These are phyloP conservation scores for Acanthacorydalis orientalis DNA, from an alignment of 2,888 invertebrate genomes.

Conservation along the genomic window DNA sequence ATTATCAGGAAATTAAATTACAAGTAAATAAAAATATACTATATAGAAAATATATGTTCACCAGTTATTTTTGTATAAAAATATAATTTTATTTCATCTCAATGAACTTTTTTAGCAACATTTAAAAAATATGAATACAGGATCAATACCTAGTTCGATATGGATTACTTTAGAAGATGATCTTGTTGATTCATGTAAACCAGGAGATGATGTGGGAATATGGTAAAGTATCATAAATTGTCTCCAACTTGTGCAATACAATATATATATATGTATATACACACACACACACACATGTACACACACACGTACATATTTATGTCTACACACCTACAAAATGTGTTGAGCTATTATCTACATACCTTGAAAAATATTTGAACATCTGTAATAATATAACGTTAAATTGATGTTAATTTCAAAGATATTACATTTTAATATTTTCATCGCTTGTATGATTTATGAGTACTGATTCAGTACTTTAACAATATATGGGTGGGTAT, in stretches of 20 bases:
- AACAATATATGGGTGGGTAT: too few relatives aligned
- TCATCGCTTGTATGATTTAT: too few relatives aligned
- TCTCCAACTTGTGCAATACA: neutral
- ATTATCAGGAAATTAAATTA: conserved; percentile 76
- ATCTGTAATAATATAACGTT: too few relatives aligned
- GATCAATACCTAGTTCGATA: conserved; percentile 58
- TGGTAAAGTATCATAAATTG: conserved; percentile 35
- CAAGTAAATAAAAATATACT: conserved; percentile 30
- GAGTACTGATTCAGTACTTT: too few relatives aligned
- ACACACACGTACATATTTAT: conserved; percentile 1
- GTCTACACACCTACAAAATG: too few relatives aligned
- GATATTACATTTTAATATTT: too few relatives aligned
- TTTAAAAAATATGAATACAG: conserved; percentile 50
- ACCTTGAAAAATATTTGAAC: too few relatives aligned
- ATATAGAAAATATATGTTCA: neutral
- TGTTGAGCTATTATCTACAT: too few relatives aligned
- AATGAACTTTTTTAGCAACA: conserved; percentile 42
- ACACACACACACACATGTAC: too few relatives aligned
- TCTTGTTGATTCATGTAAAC: conserved; percentile 70
- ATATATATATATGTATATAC: neutral
- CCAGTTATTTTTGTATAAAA: neutral
- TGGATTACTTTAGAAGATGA: conserved; percentile 71
- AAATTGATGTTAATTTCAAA: too few relatives aligned
- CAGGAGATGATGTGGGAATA: conserved; percentile 74
- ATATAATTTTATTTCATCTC: neutral